Conservation (phyloP, 2,888 invertebrate genomes). For the Mamestra brassicae region DNA sequence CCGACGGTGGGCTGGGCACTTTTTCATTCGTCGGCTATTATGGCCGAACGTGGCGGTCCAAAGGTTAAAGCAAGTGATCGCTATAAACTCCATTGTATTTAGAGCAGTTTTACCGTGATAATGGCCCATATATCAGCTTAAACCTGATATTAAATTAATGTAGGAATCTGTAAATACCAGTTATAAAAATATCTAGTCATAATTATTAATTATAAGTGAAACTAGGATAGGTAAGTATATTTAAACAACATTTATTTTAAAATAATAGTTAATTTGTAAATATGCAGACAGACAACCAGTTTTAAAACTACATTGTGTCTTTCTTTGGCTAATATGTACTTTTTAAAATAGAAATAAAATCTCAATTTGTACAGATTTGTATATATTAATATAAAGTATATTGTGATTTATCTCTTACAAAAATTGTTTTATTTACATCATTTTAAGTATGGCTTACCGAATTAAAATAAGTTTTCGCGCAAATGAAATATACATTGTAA, state of each 20-base stretch:
- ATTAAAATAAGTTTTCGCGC: background rate
- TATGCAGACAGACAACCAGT: slow-evolving; percentile 21
- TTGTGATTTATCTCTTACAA: slow-evolving; percentile 1
- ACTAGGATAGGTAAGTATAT: slow-evolving; percentile 32
- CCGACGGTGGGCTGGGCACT: no score
- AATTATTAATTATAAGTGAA: slow-evolving; percentile 36
- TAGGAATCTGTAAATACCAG: slow-evolving; percentile 40
- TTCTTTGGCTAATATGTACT: slow-evolving; percentile 24
- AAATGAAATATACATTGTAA: background rate
- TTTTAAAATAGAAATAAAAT: slow-evolving; percentile 15
- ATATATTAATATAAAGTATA: background rate
- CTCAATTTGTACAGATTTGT: slow-evolving; percentile 9
- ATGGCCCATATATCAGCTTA: background rate
- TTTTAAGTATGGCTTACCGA: background rate
- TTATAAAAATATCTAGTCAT: slow-evolving; percentile 69
- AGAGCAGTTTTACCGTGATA: background rate
- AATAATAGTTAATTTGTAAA: slow-evolving; percentile 35
- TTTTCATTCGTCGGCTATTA: no score
- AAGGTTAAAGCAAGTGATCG: no score
- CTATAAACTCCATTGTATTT: no score
- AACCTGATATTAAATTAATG: slow-evolving; percentile 3
- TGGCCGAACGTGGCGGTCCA: no score
- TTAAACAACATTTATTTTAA: slow-evolving; percentile 40
- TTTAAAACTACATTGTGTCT: slow-evolving; percentile 5
- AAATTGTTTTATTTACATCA: slow-evolving; percentile 37